Base-by-base conservation (phyloP, 2,113 vertebrate species). In the Callaeas wilsoni region DNA sequence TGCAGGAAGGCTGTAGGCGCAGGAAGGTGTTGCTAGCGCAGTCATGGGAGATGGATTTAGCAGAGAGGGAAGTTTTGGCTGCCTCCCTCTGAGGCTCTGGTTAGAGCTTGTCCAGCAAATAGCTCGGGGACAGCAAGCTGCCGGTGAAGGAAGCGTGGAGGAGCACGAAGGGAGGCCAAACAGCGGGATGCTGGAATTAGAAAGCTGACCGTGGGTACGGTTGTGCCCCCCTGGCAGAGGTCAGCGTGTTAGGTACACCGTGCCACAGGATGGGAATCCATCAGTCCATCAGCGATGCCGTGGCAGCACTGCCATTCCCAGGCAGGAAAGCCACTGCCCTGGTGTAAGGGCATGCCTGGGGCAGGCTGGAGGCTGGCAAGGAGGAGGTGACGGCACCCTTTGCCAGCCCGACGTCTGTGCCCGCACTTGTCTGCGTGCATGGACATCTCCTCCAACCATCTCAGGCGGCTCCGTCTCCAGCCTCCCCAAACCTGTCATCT, bases 11-110 rank as follows among this genome's bases (percentile, higher is more conserved):
- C 44, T 81, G n/a, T 33, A 95, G 77, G 80, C 26, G 49, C 49
- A 52, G 74, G 62, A 12, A 3, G 87, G 68, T 83, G 53, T 62
- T 33, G 13, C 60, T 81, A 39, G 29, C 13, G 39, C 37, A 70
- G 27, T 35, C 35, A 60, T 68, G 25, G 60, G 47, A 81, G 69
- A 82, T 93, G 85, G 37, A 13, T 87, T 93, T 89, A 90, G 70
- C 87, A 94, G 92, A 83, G 21, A 65, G 44, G 41, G 70, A 93
- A 65, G 88, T 42, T 16, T 4, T 49, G 53, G 53, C 49, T 71
- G 35, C 70, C 33, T 84, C 42, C 3, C 0, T 26, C 17, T 0
- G 0, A 77, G 23, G 19, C 42, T 78, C 64, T 67, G 69, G 26
- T 57, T n/a, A 68, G 53, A 76, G 21, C 65, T 95, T 22, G 13